Percentiles rank a stretch among this genome's conserved stretches.
Conservation (phyloP, 2,888 invertebrate genomes). For the Hirtodrosophila duncani region DNA sequence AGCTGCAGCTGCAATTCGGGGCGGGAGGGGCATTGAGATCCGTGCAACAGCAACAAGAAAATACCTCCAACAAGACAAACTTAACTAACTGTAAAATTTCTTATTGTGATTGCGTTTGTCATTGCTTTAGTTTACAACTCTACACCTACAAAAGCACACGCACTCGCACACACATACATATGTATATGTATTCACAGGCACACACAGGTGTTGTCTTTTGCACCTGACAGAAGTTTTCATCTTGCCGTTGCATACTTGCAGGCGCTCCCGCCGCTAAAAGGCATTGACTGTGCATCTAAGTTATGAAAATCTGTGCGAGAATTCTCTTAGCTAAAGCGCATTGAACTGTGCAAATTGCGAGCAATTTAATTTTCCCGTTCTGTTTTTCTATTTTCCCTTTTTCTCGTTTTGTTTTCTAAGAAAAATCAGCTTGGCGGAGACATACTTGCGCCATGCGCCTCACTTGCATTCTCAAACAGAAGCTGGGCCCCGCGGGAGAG, state of each 20-base stretch:
- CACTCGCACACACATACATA: slow-evolving; percentile 1
- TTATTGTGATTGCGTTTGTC: slow-evolving; percentile 73
- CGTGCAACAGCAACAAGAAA: slow-evolving; percentile 27
- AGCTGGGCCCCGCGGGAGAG: slow-evolving; percentile 20
- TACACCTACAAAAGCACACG: no score
- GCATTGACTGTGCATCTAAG: slow-evolving; percentile 48
- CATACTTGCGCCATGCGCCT: slow-evolving; percentile 1
- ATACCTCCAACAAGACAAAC: slow-evolving; percentile 59
- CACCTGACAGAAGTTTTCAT: slow-evolving; percentile 18
- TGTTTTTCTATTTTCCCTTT: slow-evolving; percentile 1
- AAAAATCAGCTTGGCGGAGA: slow-evolving; percentile 45
- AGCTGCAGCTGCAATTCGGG: neutral
- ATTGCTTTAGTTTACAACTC: slow-evolving; percentile 71
- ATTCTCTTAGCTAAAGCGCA: slow-evolving; percentile 64
- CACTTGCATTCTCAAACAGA: slow-evolving; percentile 4
- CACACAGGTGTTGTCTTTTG: neutral
- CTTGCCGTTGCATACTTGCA: slow-evolving; percentile 1
- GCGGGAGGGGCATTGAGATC: slow-evolving; percentile 3
- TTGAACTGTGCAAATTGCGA: slow-evolving; percentile 73
- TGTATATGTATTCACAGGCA: neutral
- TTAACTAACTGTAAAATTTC: slow-evolving; percentile 72
- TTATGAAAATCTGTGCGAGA: slow-evolving; percentile 69
- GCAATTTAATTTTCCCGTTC: slow-evolving; percentile 62
- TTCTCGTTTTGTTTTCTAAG: slow-evolving; percentile 27
- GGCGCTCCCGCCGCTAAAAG: slow-evolving; percentile 18